Base-by-base conservation (phyloP, 1,140 invertebrate species). In the Anastrepha obliqua region DNA sequence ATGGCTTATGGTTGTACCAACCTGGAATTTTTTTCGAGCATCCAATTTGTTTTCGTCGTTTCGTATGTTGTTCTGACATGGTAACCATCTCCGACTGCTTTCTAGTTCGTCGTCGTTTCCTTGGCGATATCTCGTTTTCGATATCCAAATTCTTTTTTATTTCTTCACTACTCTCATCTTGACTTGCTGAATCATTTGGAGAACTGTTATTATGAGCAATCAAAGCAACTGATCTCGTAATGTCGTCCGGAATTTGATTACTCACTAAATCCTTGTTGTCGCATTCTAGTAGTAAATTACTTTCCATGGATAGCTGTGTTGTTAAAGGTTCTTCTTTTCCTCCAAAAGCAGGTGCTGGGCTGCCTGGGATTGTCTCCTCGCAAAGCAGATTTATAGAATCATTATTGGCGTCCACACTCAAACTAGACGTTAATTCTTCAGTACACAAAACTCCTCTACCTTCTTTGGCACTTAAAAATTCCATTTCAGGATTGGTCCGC, bases 341-440 rank as follows among this genome's bases (percentile, higher is more conserved):
- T 2, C 87, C 88, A 11, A 92, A 91, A n/a, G 65, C 94, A 1
- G 96, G 96, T 65, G 96, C 96, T n/a, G 97, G 97, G 90, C 97
- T 97, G 39, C 97, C 96, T 1, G 97, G 97, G 91, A 98, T 97
- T 47, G 97, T 97, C 93, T 98, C 97, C 91, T 98, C 96, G 93
- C 97, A 98, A n/a, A 98, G 91, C 67, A 97, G 95, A 89, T 95
- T 96, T 85, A 95, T 94, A 87, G 94, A 94, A 88, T 94, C 93
- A 88, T 94, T 94, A 88, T 89, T 91, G 15, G 85, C 74, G 88
- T 87, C 86, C 59, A 58, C 64, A 70, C 86, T n/a, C 39, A 86
- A 39, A 74, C 87, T 88, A 42, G 88, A 60, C 17, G 65, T 13
- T 15, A 51, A 20, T 9, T 85, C 86, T 15, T 60, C 20, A 11